Conservation (phyloP, 1,140 invertebrate species). For the Solenopsis invicta region DNA sequence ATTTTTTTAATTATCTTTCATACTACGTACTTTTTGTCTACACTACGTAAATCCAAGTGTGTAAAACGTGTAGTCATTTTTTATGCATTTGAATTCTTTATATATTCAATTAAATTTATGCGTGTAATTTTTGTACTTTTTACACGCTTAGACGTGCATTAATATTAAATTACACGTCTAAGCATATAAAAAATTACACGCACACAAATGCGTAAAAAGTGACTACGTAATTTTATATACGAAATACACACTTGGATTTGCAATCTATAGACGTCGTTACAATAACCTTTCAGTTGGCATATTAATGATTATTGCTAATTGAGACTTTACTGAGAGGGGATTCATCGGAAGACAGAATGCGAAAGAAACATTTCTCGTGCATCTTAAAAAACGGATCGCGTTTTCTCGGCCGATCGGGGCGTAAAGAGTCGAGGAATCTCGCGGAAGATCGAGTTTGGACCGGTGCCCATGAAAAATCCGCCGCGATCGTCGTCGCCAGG, state of each 20-base stretch:
- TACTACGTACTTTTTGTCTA: neutral
- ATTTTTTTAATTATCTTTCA: neutral
- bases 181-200: too few species aligned
- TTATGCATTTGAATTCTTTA: too few species aligned
- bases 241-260: neutral
- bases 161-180: too few species aligned
- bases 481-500: slow-evolving; percentile 54
- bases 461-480: slow-evolving; percentile 72
- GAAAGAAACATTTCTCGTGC: neutral
- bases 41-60: too few species aligned
- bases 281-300: neutral
- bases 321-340: neutral
- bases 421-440: slow-evolving; percentile 20
- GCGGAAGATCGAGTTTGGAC: slow-evolving; percentile 71
- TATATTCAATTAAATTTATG: too few species aligned
- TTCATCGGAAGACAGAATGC: neutral
- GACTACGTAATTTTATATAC: too few species aligned
- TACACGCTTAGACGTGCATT: too few species aligned
- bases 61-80: too few species aligned
- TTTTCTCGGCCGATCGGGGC: neutral
- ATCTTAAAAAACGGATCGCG: slow-evolving; percentile 22
- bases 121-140: too few species aligned
- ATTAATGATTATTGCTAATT: neutral
- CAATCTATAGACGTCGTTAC: too few species aligned
- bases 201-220: too few species aligned